Conservation (phyloP, 2,797 vertebrate species). For the Periophthalmus magnuspinnatus region DNA sequence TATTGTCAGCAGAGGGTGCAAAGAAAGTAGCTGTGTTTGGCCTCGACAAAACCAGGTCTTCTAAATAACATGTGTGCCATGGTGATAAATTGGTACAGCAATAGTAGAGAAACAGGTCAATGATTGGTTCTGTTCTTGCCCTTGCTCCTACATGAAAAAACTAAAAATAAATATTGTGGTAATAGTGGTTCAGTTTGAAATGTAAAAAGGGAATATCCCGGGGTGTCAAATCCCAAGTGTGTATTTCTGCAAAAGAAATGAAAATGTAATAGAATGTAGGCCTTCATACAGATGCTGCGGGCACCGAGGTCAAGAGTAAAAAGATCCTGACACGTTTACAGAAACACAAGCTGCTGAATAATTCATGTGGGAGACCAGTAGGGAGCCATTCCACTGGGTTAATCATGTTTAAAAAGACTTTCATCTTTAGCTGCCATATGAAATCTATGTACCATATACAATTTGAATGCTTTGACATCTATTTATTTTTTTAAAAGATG, state of each 20-base stretch:
- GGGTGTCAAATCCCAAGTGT: neutral
- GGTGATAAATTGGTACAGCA: no score
- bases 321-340: conserved; percentile 3
- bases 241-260: conserved; percentile 5
- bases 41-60: no score
- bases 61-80: no score
- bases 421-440: neutral
- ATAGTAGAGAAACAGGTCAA: no score
- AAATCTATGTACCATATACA: neutral
- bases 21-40: no score
- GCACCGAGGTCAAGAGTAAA: neutral
- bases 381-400: neutral
- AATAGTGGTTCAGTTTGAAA: no score
- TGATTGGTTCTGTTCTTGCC: no score
- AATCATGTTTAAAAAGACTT: neutral
- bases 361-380: neutral
- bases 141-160: no score
- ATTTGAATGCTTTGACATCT: neutral
- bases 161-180: neutral
- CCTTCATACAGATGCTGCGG: neutral
- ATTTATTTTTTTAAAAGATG: neutral
- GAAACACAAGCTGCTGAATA: neutral
- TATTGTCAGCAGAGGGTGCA: no score
- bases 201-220: no score
- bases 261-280: neutral